Base-by-base conservation (phyloP, 2,797 vertebrate species). In the Hyperoplus immaculatus region DNA sequence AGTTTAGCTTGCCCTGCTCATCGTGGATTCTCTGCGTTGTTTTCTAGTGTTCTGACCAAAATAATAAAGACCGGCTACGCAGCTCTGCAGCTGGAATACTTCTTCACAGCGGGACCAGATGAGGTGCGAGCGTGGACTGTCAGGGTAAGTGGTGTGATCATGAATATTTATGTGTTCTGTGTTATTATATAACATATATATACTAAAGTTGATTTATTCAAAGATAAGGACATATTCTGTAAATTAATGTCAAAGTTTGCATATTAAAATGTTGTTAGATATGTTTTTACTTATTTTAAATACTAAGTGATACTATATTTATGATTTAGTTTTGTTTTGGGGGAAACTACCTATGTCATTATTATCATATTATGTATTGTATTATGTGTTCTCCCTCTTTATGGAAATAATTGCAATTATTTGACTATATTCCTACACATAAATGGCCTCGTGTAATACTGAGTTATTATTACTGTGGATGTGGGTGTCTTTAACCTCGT, bases 81-180 rank as follows among this genome's bases (percentile, higher is more conserved):
- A 79, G 96, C 97, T 53, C 96, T 99, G 80, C 98, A 98, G 93
- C 96, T 99, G 93, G 98, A 99, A 93, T 99, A 99, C 95, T 99
- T 99, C 96, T 99, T 99, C 95, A 99, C 98, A 80, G 98, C 98
- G 58, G 98, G 98, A 93, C 97, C 96, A 88, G 98, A 99, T 87
- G 98, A 99, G 96, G 98, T 99, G 91, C 96, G 98, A 91, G 98
- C 98, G 15, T 99, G 98, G 98, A 99, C 98, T 93, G 86, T 99
- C 95, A 94, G 95, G 87, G 95, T 96, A 79, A 93, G 93, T 74
- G 8, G 14, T 54, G 7, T 10, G 11, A 58, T 3, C 5, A 29
- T 43, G 1, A 79, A 66, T 8, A 29, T 53, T 12, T 29, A 3
- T 29, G 29, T 29, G 29, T 29, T 29, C 29, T 29, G 29, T 29